A percentile compares a stretch with the other conserved stretches of the same genome.
phyloP scores from a whole-genome alignment of 2,888 invertebrate genomes.

The Spodoptera littoralis region DNA sequence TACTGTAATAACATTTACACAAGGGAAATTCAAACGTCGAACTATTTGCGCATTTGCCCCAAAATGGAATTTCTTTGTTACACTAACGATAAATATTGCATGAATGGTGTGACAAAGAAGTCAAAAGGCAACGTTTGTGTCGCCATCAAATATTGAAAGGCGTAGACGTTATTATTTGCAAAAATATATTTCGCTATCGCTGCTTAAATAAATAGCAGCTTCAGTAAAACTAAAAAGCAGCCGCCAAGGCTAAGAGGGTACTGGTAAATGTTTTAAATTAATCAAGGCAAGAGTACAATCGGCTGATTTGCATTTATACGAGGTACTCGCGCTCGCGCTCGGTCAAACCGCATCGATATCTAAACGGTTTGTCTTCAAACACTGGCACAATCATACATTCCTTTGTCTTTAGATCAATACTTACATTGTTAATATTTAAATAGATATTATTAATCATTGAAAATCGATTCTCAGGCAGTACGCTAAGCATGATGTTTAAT shows the following conservation, averaged over 20 bases:
- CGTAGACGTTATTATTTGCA: constrained; percentile 38
- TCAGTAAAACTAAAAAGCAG: constrained; percentile 60
- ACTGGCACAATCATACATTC: constrained; percentile 58
- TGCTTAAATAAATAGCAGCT: constrained; percentile 39
- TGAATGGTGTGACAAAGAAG: constrained; percentile 82
- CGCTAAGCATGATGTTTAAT: too few species aligned
- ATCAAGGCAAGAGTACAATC: constrained; percentile 78
- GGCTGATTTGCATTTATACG: constrained; percentile 82
- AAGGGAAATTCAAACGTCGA: constrained; percentile 87
- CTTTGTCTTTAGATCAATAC: constrained; percentile 20
- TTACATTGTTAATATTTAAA: background rate
- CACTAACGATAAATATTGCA: constrained; percentile 83
- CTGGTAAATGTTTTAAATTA: constrained; percentile 79
- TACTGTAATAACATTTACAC: constrained; percentile 86
- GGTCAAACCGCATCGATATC: constrained; percentile 73
- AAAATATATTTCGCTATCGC: constrained; percentile 27
- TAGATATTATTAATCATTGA: too few species aligned
- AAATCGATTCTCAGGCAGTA: too few species aligned
- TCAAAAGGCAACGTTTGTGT: constrained; percentile 71
- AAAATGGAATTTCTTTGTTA: constrained; percentile 86
- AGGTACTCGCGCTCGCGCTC: constrained; percentile 68
- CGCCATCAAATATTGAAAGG: constrained; percentile 71
- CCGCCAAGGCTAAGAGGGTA: constrained; percentile 61
- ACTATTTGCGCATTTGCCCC: constrained; percentile 85
- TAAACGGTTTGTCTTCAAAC: constrained; percentile 62